A percentile compares a stretch with the other conserved stretches of the same genome.
phyloP scores from a whole-genome alignment of 1,140 invertebrate genomes.

The Drosophila athabasca region DNA sequence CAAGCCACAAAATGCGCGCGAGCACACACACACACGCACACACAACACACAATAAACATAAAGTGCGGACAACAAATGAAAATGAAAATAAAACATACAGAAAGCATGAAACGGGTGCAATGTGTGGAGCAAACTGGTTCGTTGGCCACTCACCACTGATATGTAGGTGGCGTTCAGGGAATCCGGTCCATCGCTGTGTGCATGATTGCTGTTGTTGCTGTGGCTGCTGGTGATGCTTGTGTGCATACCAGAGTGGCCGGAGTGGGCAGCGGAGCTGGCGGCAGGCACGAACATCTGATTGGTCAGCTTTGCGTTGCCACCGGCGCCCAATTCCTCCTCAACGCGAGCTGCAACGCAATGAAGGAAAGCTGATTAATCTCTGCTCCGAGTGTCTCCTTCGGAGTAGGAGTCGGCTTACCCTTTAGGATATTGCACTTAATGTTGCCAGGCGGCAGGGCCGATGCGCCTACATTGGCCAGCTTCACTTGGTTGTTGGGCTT shows the following conservation, averaged over 20 bases:
- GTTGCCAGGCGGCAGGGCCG: conserved; percentile 92
- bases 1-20: conserved; percentile 31
- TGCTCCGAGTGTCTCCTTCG: too few relatives aligned
- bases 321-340: conserved; percentile 86
- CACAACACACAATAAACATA: conserved; percentile 72
- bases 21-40: conserved; percentile 60
- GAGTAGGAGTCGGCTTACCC: conserved; percentile 84
- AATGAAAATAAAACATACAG: conserved; percentile 73
- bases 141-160: conserved; percentile 88
- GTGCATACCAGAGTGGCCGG: conserved; percentile 47
- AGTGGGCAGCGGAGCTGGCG: conserved; percentile 66
- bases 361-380: conserved; percentile 1
- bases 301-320: conserved; percentile 85
- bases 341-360: conserved; percentile 84
- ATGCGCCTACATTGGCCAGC: conserved; percentile 85
- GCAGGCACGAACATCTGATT: conserved; percentile 86
- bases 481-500: conserved; percentile 89
- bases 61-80: conserved; percentile 71
- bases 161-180: conserved; percentile 87
- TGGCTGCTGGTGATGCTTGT: conserved; percentile 57
- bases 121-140: conserved; percentile 67
- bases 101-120: conserved; percentile 77
- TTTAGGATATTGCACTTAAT: conserved; percentile 98
- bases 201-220: conserved; percentile 36
- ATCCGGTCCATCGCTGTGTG: conserved; percentile 81